These are phyloP conservation scores for Dendrolimus kikuchii DNA, from an alignment of 1,140 invertebrate genomes.

Conservation along the genomic window DNA sequence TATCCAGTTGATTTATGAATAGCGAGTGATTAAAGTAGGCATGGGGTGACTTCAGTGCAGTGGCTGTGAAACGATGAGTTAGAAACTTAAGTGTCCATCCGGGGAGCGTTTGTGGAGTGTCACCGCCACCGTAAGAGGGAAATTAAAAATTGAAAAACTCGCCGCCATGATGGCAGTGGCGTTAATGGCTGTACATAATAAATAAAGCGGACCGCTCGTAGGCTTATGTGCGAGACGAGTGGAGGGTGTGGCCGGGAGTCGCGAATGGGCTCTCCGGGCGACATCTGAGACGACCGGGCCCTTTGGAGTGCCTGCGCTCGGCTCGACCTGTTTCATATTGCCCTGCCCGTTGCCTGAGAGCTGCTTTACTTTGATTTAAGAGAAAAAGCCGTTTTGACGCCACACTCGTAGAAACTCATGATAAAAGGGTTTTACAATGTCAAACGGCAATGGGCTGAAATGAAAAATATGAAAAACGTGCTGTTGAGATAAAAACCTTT, in stretches of 20 bases:
- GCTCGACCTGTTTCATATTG: conserved; percentile 65
- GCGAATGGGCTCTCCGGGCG: conserved; percentile 63
- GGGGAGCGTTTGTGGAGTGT: conserved; percentile 42
- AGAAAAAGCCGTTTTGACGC: conserved; percentile 57
- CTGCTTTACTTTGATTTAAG: conserved; percentile 65
- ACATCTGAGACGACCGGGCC: conserved; percentile 64
- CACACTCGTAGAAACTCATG: conserved; percentile 22
- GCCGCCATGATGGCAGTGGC: conserved; percentile 62
- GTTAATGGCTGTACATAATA: conserved; percentile 71
- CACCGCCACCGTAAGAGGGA: conserved; percentile 42
- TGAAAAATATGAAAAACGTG: conserved; percentile 8
- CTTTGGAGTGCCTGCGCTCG: conserved; percentile 54
- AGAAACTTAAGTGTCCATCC: conserved; percentile 54
- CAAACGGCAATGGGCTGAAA: conserved; percentile 20
- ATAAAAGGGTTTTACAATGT: conserved; percentile 28
- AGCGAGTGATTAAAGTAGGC: background rate
- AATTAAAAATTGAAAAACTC: conserved; percentile 68
- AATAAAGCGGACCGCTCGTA: conserved; percentile 63
- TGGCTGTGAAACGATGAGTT: conserved; percentile 29
- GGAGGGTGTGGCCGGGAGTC: conserved; percentile 61
- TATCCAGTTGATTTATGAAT: background rate
- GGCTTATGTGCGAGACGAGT: conserved; percentile 66
- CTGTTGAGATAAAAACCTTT: conserved; percentile 2
- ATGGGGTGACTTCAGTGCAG: conserved; percentile 5
- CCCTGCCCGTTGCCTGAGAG: conserved; percentile 53